Base-by-base conservation (phyloP, 2,888 invertebrate genomes). In the Argyresthia albistria region DNA sequence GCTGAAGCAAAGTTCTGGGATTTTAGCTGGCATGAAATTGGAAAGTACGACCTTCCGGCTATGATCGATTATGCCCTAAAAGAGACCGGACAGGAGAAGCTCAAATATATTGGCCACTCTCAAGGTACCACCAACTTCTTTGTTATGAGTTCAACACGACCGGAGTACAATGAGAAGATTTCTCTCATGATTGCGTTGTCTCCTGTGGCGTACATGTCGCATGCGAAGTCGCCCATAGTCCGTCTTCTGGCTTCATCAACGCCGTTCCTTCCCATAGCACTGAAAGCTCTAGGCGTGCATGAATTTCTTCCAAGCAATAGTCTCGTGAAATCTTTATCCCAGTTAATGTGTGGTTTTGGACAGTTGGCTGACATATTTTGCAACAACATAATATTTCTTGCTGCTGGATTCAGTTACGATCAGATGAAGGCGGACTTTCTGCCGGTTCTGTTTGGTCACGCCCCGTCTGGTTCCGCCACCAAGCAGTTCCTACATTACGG, bases 1-100 rank as follows among this genome's bases (percentile, higher is more conserved):
- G 64, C 63, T 0, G 74, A 89, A 8, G 60, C 70, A 0, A 63
- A 70, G n/a, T 93, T 89, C 64, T 93, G 93, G 93, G 76, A 90
- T 52, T 93, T 91, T 60, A 93, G 93, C 52, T 96, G 92, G 91
- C 93, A 97, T 69, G 92, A 95, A 67, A 94, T 96, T 66, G 95
- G 93, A 0, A 68, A 79, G 35, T 90, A 87, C 62, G 97, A 97
- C 70, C 66, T 97, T 3, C 95, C 97, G 1, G 91, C 93, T 0
- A 93, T 92, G 81, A 91, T 97, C 35, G 93, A 97, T 65, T 90
- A 91, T 64, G 83, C 92, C 1, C 69, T 93, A 0, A 60, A 73
- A 0, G 56, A 59, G 8, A 93, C 92, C 0, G 80, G 84, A 0
- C 70, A 84, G 42, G 55, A 76, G 8, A 73, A 88, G n/a, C 53